Percentiles rank a stretch among this genome's conserved stretches.
Conservation (phyloP, 2,888 invertebrate species). For the Auanema freiburgensis region DNA sequence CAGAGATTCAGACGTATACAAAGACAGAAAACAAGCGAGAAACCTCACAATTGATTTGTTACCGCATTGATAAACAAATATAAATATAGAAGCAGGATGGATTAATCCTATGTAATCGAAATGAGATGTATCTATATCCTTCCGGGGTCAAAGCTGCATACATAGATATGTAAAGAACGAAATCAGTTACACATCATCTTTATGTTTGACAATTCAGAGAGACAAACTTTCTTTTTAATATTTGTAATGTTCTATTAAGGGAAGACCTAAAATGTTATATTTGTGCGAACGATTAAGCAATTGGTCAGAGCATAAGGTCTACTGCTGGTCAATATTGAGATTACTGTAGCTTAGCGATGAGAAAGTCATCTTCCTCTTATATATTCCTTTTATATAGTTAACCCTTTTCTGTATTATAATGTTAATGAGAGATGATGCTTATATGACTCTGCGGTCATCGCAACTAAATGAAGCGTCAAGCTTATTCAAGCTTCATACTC, state of each 20-base stretch:
- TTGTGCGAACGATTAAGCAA: conserved; percentile 22
- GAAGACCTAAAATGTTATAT: conserved; percentile 5
- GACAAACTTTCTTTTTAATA: not conserved
- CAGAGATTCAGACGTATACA: no score
- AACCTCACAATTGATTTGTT: no score
- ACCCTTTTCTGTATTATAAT: no score
- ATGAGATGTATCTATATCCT: conserved; percentile 1
- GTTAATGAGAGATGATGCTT: no score
- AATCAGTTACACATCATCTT: not conserved
- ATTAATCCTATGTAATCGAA: no score
- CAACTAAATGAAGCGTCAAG: no score
- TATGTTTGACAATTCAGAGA: conserved; percentile 2
- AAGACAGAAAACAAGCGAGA: no score
- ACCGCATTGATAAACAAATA: no score
- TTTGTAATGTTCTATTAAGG: not conserved
- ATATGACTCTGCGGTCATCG: no score
- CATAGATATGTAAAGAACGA: not conserved
- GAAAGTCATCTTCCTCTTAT: not conserved
- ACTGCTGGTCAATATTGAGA: conserved; percentile 18
- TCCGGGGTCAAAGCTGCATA: conserved; percentile 3
- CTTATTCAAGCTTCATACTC: no score
- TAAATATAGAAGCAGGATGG: no score
- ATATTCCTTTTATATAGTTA: no score
- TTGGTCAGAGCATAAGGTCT: conserved; percentile 6
- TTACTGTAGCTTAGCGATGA: conserved; percentile 18